Percentiles rank a stretch among this genome's conserved stretches.
Conservation (phyloP, 2,888 invertebrate species). For the Cheiracanthium punctorium region DNA sequence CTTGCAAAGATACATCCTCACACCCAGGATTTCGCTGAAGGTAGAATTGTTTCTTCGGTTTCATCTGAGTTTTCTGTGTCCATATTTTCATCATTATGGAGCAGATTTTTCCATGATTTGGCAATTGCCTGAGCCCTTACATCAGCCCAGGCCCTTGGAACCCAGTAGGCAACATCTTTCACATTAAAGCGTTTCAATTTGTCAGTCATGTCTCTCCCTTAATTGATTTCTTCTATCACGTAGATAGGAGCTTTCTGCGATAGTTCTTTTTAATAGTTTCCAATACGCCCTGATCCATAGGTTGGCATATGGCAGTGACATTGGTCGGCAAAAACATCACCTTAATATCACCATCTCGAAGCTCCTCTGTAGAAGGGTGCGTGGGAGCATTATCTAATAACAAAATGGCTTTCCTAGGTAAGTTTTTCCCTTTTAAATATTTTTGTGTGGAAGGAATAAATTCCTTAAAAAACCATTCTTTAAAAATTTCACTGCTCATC, state of each 20-base stretch:
- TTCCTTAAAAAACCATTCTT: not conserved
- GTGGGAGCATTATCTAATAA: not conserved
- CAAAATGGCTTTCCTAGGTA: not conserved
- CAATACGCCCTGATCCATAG: slow-evolving; percentile 1
- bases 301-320: not conserved
- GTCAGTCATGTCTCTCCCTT: too few relatives aligned
- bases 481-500: not conserved
- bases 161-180: too few relatives aligned
- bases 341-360: not conserved
- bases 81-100: not conserved
- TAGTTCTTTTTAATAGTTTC: not conserved
- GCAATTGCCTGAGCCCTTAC: too few relatives aligned
- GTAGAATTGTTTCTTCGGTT: too few relatives aligned
- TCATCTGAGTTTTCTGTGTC: too few relatives aligned
- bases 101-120: not conserved
- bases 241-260: too few relatives aligned
- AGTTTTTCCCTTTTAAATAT: not conserved
- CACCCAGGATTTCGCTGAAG: too few relatives aligned
- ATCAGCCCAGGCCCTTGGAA: too few relatives aligned
- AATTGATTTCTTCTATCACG: too few relatives aligned
- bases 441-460: not conserved
- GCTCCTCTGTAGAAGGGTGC: not conserved
- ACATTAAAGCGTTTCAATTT: too few relatives aligned
- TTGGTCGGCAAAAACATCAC: not conserved
- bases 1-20: not conserved